These are phyloP conservation scores for Synanthedon formicaeformis DNA, from an alignment of 2,888 invertebrate species.

Conservation along the genomic window DNA sequence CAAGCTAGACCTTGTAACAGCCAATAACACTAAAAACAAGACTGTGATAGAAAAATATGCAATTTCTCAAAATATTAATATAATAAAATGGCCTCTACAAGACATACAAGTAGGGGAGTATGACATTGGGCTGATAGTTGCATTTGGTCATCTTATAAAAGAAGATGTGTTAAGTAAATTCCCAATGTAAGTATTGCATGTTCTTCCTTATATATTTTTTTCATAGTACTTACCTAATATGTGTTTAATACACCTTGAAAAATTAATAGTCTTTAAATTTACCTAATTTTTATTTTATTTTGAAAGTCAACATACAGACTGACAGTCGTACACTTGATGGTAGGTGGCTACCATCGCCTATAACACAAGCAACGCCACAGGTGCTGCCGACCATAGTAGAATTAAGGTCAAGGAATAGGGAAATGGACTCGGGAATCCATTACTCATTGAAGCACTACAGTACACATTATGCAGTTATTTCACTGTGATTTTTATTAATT, in stretches of 20 bases:
- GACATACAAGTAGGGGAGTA: conserved; percentile 61
- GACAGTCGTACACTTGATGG: no score
- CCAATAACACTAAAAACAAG: conserved; percentile 65
- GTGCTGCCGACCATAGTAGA: no score
- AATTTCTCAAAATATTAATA: conserved; percentile 63
- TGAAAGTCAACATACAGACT: no score
- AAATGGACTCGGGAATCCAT: no score
- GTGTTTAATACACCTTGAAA: not conserved
- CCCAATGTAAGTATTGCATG: conserved; percentile 77
- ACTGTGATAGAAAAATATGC: conserved; percentile 80
- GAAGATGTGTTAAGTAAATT: conserved; percentile 79
- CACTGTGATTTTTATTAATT: no score
- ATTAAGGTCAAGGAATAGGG: no score
- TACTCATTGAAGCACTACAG: no score
- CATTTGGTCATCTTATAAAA: conserved; percentile 94
- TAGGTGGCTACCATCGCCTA: no score
- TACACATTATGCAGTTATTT: no score
- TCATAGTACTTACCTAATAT: not conserved
- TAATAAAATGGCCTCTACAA: conserved; percentile 76
- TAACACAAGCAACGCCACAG: no score
- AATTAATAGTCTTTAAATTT: not conserved
- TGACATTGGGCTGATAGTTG: conserved; percentile 91
- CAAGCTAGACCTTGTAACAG: conserved; percentile 79
- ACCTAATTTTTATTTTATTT: no score
- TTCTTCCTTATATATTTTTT: not conserved